phyloP scores from a whole-genome alignment of 2,888 invertebrate species.

The Ophion obscuratus region DNA sequence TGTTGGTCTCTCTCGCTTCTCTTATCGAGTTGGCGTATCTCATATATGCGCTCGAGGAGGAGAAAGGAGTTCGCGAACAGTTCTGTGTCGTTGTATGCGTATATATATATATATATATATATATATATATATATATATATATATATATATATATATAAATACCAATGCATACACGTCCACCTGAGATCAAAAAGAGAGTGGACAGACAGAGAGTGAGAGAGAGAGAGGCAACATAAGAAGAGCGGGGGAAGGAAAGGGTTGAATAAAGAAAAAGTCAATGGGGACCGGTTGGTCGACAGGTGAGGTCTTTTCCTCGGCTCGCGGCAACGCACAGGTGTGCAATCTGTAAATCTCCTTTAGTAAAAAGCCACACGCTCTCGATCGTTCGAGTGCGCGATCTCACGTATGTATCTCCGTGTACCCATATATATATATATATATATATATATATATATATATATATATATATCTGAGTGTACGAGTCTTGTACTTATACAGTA shows the following conservation, averaged over 20 bases:
- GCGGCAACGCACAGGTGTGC: slow-evolving; percentile 81
- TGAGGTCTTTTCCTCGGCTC: slow-evolving; percentile 81
- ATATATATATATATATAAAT: neutral
- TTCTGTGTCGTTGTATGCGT: slow-evolving; percentile 14
- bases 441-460: neutral
- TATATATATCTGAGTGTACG: neutral
- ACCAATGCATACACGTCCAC: neutral
- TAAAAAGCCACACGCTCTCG: slow-evolving; percentile 76
- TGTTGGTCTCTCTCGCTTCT: slow-evolving; percentile 52
- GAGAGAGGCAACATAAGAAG: slow-evolving; percentile 48
- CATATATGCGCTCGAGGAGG: slow-evolving; percentile 50
- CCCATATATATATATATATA: neutral
- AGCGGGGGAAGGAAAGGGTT: slow-evolving; percentile 68
- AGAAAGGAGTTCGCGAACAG: slow-evolving; percentile 60
- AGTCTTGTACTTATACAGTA: slow-evolving; percentile 28
- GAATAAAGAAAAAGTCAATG: slow-evolving; percentile 82
- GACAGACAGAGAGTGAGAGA: slow-evolving; percentile 54
- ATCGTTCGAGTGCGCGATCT: slow-evolving; percentile 58
- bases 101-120: slow-evolving; percentile 6
- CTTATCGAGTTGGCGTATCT: slow-evolving; percentile 73
- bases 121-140: neutral
- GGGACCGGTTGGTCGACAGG: slow-evolving; percentile 83
- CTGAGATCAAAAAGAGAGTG: slow-evolving; percentile 57
- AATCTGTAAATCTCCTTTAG: slow-evolving; percentile 81
- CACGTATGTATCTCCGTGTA: neutral